Conservation (phyloP, 1,140 invertebrate species). For the Drepana arcuata region DNA sequence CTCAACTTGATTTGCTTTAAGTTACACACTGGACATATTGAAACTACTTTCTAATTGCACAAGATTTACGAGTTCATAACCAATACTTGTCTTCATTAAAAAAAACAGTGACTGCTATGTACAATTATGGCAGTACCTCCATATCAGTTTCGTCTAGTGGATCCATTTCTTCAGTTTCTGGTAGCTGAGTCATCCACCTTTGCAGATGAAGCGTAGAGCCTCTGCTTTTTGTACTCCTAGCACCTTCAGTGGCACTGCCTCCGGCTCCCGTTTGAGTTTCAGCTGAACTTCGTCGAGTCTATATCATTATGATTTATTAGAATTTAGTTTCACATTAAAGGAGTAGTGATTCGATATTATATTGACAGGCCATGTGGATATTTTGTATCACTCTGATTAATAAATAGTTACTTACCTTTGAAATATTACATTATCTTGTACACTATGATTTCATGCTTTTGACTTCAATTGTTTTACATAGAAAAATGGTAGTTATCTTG, state of each 20-base stretch:
- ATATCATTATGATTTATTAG: too few species aligned
- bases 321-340: too few species aligned
- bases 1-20: neutral
- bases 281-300: constrained; percentile 56
- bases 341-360: neutral
- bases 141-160: constrained; percentile 57
- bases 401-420: constrained; percentile 8
- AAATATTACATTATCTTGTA: too few species aligned
- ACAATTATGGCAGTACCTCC: too few species aligned
- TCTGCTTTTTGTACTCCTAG: constrained; percentile 63
- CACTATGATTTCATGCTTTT: too few species aligned
- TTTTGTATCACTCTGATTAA: too few species aligned
- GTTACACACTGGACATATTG: too few species aligned
- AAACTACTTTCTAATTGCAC: too few species aligned
- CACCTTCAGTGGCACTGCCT: constrained; percentile 51
- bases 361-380: constrained; percentile 15
- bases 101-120: too few species aligned
- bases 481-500: constrained; percentile 59
- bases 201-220: constrained; percentile 78
- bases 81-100: too few species aligned
- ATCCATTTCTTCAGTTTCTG: constrained; percentile 68
- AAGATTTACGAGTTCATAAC: too few species aligned
- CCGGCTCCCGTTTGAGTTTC: constrained; percentile 52
- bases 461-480: constrained; percentile 39
- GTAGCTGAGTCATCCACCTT: constrained; percentile 78